phyloP scores from a whole-genome alignment of 2,888 invertebrate genomes.

The Drosophila siamana region DNA sequence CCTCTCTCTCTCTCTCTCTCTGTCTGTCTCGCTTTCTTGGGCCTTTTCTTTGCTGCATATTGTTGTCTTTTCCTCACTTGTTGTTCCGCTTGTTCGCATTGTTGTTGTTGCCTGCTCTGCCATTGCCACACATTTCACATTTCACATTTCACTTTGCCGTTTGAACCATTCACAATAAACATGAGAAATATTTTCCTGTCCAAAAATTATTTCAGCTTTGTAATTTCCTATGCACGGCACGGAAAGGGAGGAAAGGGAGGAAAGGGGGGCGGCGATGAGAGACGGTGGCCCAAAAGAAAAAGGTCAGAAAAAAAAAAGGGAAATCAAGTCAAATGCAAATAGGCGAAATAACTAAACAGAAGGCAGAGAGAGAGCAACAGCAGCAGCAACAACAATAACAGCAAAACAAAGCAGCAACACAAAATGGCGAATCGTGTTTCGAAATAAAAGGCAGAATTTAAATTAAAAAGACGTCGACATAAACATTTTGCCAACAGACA shows the following conservation, averaged over 20 bases:
- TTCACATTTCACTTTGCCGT: constrained; percentile 27
- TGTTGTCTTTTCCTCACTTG: not conserved
- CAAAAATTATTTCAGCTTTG: constrained; percentile 54
- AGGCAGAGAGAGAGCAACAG: constrained; percentile 1
- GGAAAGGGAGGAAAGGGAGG: not conserved
- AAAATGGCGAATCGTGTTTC: constrained; percentile 60
- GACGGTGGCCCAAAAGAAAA: constrained; percentile 18
- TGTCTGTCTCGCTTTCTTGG: not conserved
- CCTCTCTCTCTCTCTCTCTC: not conserved
- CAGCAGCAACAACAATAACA: not conserved
- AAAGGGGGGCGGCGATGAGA: not conserved
- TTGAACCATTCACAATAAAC: constrained; percentile 37
- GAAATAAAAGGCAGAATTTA: constrained; percentile 61
- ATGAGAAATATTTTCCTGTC: constrained; percentile 45
- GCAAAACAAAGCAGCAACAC: constrained; percentile 30
- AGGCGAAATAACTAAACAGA: constrained; percentile 62
- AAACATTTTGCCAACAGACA: constrained; percentile 67
- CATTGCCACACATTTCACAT: constrained; percentile 18
- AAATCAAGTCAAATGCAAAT: constrained; percentile 62
- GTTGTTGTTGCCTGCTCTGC: constrained; percentile 2
- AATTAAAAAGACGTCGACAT: constrained; percentile 79
- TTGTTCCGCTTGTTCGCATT: too few species aligned
- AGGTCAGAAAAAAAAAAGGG: constrained; percentile 27
- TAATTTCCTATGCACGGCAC: constrained; percentile 38
- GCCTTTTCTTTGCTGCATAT: constrained; percentile 5